Evolutionary conservation across 2,888 invertebrate species (phyloP), one percentile per base, ranked within the genome.

Genomic region (Agonum fuliginosum): DNA sequence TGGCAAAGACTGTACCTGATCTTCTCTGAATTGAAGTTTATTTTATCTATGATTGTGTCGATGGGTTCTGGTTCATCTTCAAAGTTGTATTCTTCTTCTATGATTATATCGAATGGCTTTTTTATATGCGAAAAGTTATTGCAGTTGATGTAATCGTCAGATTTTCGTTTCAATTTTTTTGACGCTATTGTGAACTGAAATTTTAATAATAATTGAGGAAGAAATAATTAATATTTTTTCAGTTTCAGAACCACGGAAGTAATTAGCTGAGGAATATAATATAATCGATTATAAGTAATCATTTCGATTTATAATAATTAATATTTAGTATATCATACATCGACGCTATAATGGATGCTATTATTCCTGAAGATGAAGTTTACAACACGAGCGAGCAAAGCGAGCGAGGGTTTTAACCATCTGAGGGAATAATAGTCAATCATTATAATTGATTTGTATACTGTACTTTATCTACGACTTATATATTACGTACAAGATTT

Each of bases 21-120:
- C 10, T 62, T 62, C 17, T 62, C 58, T 14, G 14, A 5, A 17
- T 62, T 62, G 1, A 2, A 5, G 1, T n/a, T 14, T 27, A 62
- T 1, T 62, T 14, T 62, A 0, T 62, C 14, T 6, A 30, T 8
- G 17, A 30, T 62, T 17, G 4, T 10, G 3, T 30, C 58, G 14
- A 62, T n/a, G 2, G 30, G 58, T 14, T 62, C 58, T 6, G 58
- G 58, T 3, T 62, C 58, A 14, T 27, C 27, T 14, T 62, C 58
- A 8, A 30, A 14, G 17, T 62, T 30, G 1, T 17, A 2, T 3
- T 62, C 58, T 10, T 62, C 58, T 1, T 62, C 58, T 62, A 62
- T 2, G 30, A 62, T 14, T 5, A 62, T 30, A 17, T 62, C 58
- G 8, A 17, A 62, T 14, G 58, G 30, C 30, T 62, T 62, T 30